phyloP scores from a whole-genome alignment of 2,113 vertebrate genomes.

The Azemiops feae region DNA sequence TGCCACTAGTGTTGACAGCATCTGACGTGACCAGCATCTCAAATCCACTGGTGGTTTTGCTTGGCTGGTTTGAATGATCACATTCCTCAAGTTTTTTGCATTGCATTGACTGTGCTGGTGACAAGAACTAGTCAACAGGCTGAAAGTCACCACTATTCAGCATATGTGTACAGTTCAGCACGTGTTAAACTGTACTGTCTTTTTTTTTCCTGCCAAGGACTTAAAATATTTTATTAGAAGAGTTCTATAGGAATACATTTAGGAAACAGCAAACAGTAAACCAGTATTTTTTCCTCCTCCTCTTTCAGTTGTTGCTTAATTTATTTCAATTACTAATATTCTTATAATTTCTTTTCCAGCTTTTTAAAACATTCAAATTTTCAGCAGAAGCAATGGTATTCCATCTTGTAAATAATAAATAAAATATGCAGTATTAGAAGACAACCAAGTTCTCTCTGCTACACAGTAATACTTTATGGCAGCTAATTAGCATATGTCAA shows the following conservation, averaged over 20 bases:
- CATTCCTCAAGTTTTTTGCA: constrained; percentile 77
- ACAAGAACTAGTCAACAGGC: constrained; percentile 80
- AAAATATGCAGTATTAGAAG: not conserved
- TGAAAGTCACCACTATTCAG: constrained; percentile 60
- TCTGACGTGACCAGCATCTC: constrained; percentile 69
- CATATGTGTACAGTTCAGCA: constrained; percentile 10
- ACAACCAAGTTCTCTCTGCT: not conserved
- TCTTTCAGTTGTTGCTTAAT: constrained; percentile 20
- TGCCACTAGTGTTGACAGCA: constrained; percentile 71
- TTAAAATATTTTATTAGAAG: constrained; percentile 61
- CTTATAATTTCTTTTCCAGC: not conserved
- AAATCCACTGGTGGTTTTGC: constrained; percentile 70
- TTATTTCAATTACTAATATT: not conserved
- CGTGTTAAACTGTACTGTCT: constrained; percentile 49
- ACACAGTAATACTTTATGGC: not conserved
- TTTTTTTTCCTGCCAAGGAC: constrained; percentile 53
- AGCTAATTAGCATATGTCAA: not conserved
- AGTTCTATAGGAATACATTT: constrained; percentile 54
- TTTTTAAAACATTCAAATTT: not conserved
- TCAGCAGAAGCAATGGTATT: not conserved
- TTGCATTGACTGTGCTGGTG: constrained; percentile 77
- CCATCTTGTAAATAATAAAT: not conserved
- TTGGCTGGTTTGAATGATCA: constrained; percentile 73
- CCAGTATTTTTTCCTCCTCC: constrained; percentile 42
- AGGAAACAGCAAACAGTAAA: constrained; percentile 45